Conservation (phyloP, 2,113 vertebrate species). For the Odontophorus gujanensis region DNA sequence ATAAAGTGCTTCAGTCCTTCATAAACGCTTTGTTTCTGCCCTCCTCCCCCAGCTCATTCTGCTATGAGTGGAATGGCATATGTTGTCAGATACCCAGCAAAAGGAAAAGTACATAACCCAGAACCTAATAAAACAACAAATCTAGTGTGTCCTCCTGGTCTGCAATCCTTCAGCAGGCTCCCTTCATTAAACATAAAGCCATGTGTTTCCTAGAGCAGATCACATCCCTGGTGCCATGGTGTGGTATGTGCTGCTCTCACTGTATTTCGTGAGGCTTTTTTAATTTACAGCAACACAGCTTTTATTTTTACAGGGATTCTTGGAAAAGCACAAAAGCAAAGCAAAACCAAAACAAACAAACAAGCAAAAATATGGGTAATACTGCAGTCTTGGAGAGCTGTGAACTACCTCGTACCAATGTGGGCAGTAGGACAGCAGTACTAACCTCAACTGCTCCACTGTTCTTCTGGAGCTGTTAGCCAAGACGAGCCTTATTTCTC, state of each 20-base stretch:
- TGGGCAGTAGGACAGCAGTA: not conserved
- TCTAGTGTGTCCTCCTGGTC: constrained; percentile 37
- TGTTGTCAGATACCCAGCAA: constrained; percentile 22
- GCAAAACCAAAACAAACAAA: not conserved
- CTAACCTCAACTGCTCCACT: not conserved
- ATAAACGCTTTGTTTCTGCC: not conserved
- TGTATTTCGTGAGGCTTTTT: constrained; percentile 2
- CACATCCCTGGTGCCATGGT: constrained; percentile 4
- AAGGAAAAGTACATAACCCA: constrained; percentile 34
- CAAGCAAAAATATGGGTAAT: not conserved
- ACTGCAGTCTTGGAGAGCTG: not conserved
- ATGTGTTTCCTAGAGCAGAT: constrained; percentile 57
- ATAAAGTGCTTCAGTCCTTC: constrained; percentile 1
- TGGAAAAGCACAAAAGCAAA: not conserved
- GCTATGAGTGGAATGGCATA: not conserved
- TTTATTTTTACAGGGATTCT: not conserved
- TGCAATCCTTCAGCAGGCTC: constrained; percentile 49
- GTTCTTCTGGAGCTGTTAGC: not conserved
- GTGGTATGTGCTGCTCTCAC: not conserved
- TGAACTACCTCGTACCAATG: constrained; percentile 14
- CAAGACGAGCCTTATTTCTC: not conserved
- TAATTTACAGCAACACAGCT: not conserved
- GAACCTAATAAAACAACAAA: constrained; percentile 64
- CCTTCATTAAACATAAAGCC: constrained; percentile 55
- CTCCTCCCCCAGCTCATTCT: not conserved